Base-by-base conservation (phyloP, 2,888 invertebrate species). In the Tricholauxania praeusta region DNA sequence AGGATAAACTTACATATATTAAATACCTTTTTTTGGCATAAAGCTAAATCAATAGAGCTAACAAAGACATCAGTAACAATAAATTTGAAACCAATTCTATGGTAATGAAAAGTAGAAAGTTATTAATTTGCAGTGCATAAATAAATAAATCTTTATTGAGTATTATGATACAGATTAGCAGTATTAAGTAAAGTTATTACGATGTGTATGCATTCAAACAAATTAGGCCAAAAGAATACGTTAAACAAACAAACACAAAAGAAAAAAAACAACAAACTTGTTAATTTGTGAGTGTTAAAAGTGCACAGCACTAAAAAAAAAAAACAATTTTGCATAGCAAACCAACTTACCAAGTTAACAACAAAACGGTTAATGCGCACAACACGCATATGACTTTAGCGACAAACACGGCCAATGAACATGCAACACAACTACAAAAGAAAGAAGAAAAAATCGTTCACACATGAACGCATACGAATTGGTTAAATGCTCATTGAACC, bases 281-380 rank as follows among this genome's bases (percentile, higher is more conserved):
- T 49, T 69, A 59, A 69, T 51, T 39, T 32, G 60, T 51, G 8
- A 64, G 47, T 2, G n/a, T 17, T 14, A 12, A 53, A 55, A 4
- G 53, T 47, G 22, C 7, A 17, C 49, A 57, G 28, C 28, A 28
- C 28, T 28, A 28, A 28, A 28, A 28, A 10, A 53, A 14, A 53
- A 4, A 60, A 4, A 63, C 12, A 59, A 49, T 59, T 68, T 68
- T 68, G 68, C 68, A 68, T 59, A 68, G 49, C 28, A 53, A n/a
- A 53, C 22, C 52, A 53, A 66, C 28, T 59, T 22, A 49, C 28
- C 68, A 59, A 68, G 57, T 47, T 57, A 47, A 53, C 62, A 62
- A 53, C 62, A 62, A 60, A 71, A 49, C 63, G 63, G 47, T 71
- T 55, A 55, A 55, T 55, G 39, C 28, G 15, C n/a, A 17, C 14